Percentiles rank a stretch among this genome's conserved stretches.
phyloP scores from a whole-genome alignment of 2,113 vertebrate species.

The Archilochus colubris region DNA sequence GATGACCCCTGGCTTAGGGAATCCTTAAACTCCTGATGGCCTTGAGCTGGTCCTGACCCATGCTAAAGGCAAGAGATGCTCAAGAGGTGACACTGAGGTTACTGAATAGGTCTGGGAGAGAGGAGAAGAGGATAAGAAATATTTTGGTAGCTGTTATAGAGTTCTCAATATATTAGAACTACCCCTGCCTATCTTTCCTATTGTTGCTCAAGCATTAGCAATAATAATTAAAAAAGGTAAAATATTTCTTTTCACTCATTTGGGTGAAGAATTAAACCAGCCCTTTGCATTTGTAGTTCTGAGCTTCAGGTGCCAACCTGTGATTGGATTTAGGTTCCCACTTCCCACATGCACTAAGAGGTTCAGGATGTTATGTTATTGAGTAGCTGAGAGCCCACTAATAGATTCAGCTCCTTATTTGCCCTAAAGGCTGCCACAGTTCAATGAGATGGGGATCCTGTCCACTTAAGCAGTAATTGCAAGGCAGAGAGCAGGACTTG shows the following conservation, averaged over 20 bases:
- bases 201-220: not conserved
- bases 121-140: not conserved
- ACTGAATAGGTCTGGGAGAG: not conserved
- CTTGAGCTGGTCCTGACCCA: not conserved
- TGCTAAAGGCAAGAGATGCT: not conserved
- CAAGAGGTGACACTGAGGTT: not conserved
- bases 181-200: not conserved
- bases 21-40: not conserved
- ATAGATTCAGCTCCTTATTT: not conserved
- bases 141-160: not conserved
- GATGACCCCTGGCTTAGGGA: not conserved
- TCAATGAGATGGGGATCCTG: slow-evolving; percentile 19
- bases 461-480: not conserved
- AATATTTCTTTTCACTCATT: not conserved
- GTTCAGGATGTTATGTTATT: not conserved
- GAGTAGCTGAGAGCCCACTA: not conserved
- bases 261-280: not conserved
- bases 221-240: not conserved
- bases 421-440: slow-evolving; percentile 31
- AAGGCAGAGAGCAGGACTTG: not conserved
- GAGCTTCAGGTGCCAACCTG: not conserved
- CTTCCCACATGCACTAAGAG: not conserved
- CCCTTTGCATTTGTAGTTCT: not conserved
- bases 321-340: not conserved
- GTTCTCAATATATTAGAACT: not conserved